These are phyloP conservation scores for Eudasyphora cyanicolor DNA, from an alignment of 2,888 invertebrate genomes.

Conservation along the genomic window DNA sequence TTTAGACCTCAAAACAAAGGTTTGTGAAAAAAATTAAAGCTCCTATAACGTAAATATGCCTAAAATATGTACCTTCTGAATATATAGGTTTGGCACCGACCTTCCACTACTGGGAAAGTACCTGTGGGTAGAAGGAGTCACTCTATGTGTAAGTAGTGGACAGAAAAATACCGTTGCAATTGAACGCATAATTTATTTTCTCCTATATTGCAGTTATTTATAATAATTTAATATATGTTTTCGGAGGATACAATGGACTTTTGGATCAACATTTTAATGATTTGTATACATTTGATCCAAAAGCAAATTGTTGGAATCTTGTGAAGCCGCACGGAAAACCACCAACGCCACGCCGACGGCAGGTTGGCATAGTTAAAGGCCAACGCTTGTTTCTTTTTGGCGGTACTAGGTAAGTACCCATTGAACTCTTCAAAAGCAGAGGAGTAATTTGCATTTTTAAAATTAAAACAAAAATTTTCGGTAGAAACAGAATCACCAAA, in stretches of 20 bases:
- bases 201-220: constrained; percentile 85
- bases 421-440: no score
- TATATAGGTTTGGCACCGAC: constrained; percentile 88
- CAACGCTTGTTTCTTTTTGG: constrained; percentile 92
- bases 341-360: constrained; percentile 86
- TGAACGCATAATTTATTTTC: constrained; percentile 51
- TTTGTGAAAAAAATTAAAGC: no score
- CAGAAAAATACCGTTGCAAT: neutral
- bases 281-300: constrained; percentile 87
- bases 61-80: no score
- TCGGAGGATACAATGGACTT: constrained; percentile 93
- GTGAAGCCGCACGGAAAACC: constrained; percentile 82
- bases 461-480: no score
- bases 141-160: constrained; percentile 88
- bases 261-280: constrained; percentile 91
- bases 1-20: constrained; percentile 86
- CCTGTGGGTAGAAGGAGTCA: constrained; percentile 93
- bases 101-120: constrained; percentile 83
- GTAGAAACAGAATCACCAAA: no score
- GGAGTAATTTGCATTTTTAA: no score
- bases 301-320: constrained; percentile 83
- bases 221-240: constrained; percentile 89
- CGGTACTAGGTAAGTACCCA: constrained; percentile 92
- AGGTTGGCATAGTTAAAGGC: constrained; percentile 89
- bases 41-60: no score